Evolutionary conservation across 2,888 invertebrate genomes (phyloP), one percentile per base, ranked within the genome.

Genomic region (Metopia argyrocephala): DNA sequence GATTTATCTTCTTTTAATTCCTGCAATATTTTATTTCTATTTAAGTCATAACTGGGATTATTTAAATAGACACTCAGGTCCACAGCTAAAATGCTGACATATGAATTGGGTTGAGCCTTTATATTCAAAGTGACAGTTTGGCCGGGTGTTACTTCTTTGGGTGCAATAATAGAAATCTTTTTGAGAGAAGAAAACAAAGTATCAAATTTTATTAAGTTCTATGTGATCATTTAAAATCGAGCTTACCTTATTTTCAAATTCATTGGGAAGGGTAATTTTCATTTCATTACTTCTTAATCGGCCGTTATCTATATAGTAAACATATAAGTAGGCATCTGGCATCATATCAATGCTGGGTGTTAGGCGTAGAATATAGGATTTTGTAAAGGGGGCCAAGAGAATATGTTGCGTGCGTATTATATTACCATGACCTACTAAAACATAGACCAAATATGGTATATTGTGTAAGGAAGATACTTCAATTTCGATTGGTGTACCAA

Each of bases 41-140:
- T 15, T 4, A 78, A 92, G 23, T 66, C 54, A 48, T 78, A 66
- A 0, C 27, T 31, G 5, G 23, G 18, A 23, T 61, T 54, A 5
- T 71, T 46, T 3, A 78, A 18, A 50, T 45, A 61, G 6, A 76
- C 76, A 52, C 76, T 45, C 12, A 76, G 25, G 52, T 76, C 76
- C 2, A 76, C 76, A 25, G 76, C 76, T 21, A 76, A 46, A 15
- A 98, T 90, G 5, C 96, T 96, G 15, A 97, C 94, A 84, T 94
- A 94, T 0, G 97, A 96, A 85, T 96, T 95, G 0, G 96, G 94
- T 86, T 95, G 95, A 0, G 97, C 94, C 5, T 92, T 91, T 20
- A 97, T 93, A 1, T 93, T 92, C 12, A 98, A 91, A 84, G 95
- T 94, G 3, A 97, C 93, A 78, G 94, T 92, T 23, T 94, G 92